Evolutionary conservation across 64 coral and sea anemone species (phyloP).

Genomic region (Actinia tenebrosa): DNA sequence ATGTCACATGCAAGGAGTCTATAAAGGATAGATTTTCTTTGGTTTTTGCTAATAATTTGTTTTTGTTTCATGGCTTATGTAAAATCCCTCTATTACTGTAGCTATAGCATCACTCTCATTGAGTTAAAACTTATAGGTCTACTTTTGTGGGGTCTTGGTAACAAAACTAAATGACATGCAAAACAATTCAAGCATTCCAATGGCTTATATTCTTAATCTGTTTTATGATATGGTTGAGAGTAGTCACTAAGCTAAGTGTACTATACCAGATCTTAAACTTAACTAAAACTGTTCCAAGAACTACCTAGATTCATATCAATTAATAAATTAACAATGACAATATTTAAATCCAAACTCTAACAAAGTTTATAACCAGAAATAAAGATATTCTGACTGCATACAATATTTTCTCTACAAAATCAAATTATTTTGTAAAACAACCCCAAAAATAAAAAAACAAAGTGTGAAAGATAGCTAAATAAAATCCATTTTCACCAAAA

Average conservation of each 20-base stretch:
- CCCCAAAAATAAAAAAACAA: not conserved
- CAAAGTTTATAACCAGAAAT: slow-evolving; percentile 6
- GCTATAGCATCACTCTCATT: too few species aligned
- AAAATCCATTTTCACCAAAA: too few species aligned
- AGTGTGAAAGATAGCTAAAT: not conserved
- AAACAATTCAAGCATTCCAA: not conserved
- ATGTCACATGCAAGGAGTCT: too few species aligned
- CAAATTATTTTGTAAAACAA: not conserved
- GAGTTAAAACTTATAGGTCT: too few species aligned
- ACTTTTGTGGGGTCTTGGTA: not conserved
- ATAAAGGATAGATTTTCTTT: too few species aligned
- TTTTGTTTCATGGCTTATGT: too few species aligned
- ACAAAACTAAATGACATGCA: too few species aligned
- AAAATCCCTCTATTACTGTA: too few species aligned
- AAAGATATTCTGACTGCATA: not conserved
- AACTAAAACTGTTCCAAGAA: not conserved
- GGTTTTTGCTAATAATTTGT: too few species aligned
- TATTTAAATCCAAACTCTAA: not conserved
- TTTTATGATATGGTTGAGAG: not conserved
- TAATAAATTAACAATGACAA: not conserved
- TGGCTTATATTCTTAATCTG: not conserved
- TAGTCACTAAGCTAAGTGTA: not conserved
- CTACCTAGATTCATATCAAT: not conserved
- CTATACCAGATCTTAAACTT: not conserved
- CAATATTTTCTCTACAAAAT: not conserved